Base-by-base conservation (phyloP, 2,113 vertebrate species). In the Entomyzon cyanotis region DNA sequence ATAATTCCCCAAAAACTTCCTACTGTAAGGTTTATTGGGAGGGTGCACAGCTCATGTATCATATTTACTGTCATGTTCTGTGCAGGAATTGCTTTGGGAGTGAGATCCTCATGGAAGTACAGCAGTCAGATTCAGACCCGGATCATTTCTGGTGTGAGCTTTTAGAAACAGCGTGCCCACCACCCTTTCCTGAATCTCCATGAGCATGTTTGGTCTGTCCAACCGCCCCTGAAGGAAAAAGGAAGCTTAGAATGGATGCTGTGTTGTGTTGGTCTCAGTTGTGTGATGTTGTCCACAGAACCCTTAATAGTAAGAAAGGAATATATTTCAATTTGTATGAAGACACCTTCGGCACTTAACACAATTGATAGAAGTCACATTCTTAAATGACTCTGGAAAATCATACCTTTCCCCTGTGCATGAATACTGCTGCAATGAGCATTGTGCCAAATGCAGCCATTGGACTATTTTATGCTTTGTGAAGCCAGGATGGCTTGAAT, bases 141-240 rank as follows among this genome's bases (percentile, higher is more conserved):
- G 33, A n/a, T 35, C 15, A 21, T 39, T 91, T 87, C 73, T 89
- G 76, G 10, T 1, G 6, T 0, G 1, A n/a, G 11, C 1, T 30
- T 65, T 70, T 22, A 18, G 18, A 22, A 88, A 7, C 15, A 16
- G 22, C 3, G 31, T 27, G 17, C 21, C 22, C 35, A 42, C 30
- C 27, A 16, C 19, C 17, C 13, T 58, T 67, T 60, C 17, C 69
- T 33, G 21, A 42, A 49, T 50, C 19, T 70, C 33, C 9, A 4
- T 10, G 12, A 2, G 3, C 0, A 0, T 20, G 0, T 37, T 41
- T 24, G 23, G 20, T 15, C 46, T 56, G 35, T 58, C 35, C 59
- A 81, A 6, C 9, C n/a, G 33, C 5, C 6, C 39, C 63, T 30
- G 17, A 52, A 39, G 44, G 4, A 27, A 28, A 20, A 33, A 14